These are phyloP conservation scores for Plestiodon gilberti DNA, from an alignment of 2,113 vertebrate genomes.

Conservation along the genomic window DNA sequence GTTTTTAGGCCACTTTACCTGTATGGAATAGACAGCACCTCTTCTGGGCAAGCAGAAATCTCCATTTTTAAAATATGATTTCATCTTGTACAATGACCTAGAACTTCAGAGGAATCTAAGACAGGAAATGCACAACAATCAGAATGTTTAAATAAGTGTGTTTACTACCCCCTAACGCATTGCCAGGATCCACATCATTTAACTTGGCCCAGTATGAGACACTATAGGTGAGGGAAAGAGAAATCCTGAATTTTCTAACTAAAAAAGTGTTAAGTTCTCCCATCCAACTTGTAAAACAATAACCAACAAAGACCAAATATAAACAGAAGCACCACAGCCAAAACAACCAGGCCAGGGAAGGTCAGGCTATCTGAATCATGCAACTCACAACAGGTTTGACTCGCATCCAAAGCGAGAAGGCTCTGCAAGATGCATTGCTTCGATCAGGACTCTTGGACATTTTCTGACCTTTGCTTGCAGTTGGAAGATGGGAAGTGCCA, in stretches of 20 bases:
- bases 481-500: slow-evolving; percentile 1
- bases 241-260: slow-evolving; percentile 63
- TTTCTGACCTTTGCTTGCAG: slow-evolving; percentile 14
- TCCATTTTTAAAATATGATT: slow-evolving; percentile 47
- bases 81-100: not conserved
- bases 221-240: slow-evolving; percentile 52
- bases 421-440: not conserved
- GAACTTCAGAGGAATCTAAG: not conserved
- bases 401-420: slow-evolving; percentile 38
- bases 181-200: slow-evolving; percentile 68
- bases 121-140: slow-evolving; percentile 41
- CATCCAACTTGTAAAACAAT: slow-evolving; percentile 69
- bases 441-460: not conserved
- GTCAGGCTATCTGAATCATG: slow-evolving; percentile 68
- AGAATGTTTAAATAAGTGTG: slow-evolving; percentile 41
- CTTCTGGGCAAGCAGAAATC: slow-evolving; percentile 14
- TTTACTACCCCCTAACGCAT: slow-evolving; percentile 53
- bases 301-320: slow-evolving; percentile 68
- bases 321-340: slow-evolving; percentile 70
- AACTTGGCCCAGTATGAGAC: slow-evolving; percentile 61
- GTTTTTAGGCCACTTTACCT: no score
- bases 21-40: not conserved
- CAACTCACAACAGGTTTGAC: slow-evolving; percentile 4
- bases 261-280: slow-evolving; percentile 63
- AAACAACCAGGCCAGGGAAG: slow-evolving; percentile 69